Conservation (phyloP, 1,140 invertebrate species). For the Penaeus japonicus region DNA sequence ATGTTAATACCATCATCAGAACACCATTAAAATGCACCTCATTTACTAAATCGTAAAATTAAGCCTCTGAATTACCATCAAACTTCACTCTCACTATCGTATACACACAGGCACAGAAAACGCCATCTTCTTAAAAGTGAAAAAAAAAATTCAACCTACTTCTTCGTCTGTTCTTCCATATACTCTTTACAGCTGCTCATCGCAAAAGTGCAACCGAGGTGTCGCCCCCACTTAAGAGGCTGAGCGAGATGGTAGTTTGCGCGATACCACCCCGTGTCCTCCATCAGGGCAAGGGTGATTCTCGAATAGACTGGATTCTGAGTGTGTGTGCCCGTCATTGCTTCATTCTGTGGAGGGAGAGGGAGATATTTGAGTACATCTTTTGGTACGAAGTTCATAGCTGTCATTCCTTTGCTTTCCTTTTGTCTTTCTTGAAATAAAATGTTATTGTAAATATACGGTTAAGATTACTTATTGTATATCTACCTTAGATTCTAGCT, state of each 20-base stretch:
- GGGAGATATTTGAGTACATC: slow-evolving; percentile 15
- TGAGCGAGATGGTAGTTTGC: slow-evolving; percentile 91
- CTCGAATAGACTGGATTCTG: slow-evolving; percentile 97
- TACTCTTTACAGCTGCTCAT: slow-evolving; percentile 95
- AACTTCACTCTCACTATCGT: too few species aligned
- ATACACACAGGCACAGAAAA: too few species aligned
- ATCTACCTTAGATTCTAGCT: too few species aligned
- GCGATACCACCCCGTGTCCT: slow-evolving; percentile 95
- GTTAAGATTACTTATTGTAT: too few species aligned
- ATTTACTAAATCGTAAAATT: too few species aligned
- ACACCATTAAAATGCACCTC: too few species aligned
- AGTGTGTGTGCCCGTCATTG: slow-evolving; percentile 99
- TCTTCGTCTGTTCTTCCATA: slow-evolving; percentile 74
- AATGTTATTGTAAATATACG: too few species aligned
- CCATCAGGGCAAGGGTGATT: slow-evolving; percentile 95
- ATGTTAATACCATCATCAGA: too few species aligned
- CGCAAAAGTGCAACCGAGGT: slow-evolving; percentile 92
- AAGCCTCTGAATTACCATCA: too few species aligned
- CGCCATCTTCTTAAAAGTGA: background rate
- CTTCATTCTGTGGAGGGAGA: slow-evolving; percentile 84
- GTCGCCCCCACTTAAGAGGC: slow-evolving; percentile 86
- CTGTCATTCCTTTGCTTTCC: too few species aligned
- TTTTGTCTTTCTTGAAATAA: too few species aligned
- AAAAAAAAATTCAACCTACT: slow-evolving; percentile 6
- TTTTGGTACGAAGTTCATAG: too few species aligned